Percentiles rank a stretch among this genome's conserved stretches.
Conservation (phyloP, 2,888 invertebrate genomes). For the Leptopilina myrica region DNA sequence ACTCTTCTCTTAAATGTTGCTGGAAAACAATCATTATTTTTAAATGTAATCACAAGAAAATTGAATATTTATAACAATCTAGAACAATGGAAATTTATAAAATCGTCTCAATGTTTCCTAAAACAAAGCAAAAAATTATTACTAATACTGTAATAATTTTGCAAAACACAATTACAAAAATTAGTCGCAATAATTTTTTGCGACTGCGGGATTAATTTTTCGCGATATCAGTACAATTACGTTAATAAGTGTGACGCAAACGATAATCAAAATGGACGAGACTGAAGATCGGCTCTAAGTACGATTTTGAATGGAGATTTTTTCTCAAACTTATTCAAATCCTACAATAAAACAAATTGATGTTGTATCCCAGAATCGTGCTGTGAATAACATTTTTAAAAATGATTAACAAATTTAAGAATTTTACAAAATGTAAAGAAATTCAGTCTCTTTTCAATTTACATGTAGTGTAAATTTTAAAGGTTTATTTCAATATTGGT, state of each 20-base stretch:
- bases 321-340: not conserved
- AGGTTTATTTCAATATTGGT: not conserved
- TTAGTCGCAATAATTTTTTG: not conserved
- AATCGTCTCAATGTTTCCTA: not conserved
- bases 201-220: not conserved
- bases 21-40: constrained; percentile 1
- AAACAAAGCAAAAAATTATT: not conserved
- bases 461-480: not conserved
- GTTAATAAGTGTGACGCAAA: constrained; percentile 27
- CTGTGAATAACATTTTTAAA: not conserved
- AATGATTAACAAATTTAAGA: not conserved
- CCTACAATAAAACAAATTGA: not conserved
- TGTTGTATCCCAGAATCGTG: constrained; percentile 29
- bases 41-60: not conserved
- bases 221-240: constrained; percentile 26
- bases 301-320: constrained; percentile 10
- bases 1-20: constrained; percentile 17
- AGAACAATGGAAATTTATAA: not conserved
- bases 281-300: constrained; percentile 36
- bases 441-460: not conserved
- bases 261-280: constrained; percentile 32
- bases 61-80: not conserved
- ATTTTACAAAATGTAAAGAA: too few species aligned
- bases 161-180: not conserved
- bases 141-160: not conserved